Evolutionary conservation across 2,113 vertebrate species (phyloP).

Genomic region (Abramis brama): DNA sequence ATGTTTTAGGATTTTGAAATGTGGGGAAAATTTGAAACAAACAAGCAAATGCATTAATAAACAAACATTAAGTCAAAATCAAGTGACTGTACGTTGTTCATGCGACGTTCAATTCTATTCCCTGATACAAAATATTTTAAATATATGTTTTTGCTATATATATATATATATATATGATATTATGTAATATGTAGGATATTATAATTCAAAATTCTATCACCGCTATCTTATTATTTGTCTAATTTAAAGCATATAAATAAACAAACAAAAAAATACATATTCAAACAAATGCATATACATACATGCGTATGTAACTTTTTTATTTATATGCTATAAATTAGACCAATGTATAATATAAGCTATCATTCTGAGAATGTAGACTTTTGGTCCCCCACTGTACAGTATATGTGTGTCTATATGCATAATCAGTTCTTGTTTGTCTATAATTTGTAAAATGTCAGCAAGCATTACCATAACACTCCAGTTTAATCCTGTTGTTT

Average conservation of each 20-base stretch:
- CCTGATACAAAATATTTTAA: no score
- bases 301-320: not conserved
- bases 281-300: no score
- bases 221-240: not conserved
- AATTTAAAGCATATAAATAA: not conserved
- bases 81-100: no score
- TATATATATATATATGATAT: no score
- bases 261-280: no score
- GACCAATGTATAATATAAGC: not conserved
- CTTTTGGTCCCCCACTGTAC: not conserved
- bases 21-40: not conserved
- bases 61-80: no score
- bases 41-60: not conserved
- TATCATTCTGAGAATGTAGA: not conserved
- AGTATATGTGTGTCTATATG: not conserved
- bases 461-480: not conserved
- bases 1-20: not conserved
- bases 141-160: no score
- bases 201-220: no score
- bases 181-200: no score
- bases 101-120: no score
- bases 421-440: not conserved
- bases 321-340: not conserved
- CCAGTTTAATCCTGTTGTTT: not conserved
- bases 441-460: not conserved